phyloP scores from a whole-genome alignment of 1,140 invertebrate genomes.

The Nasonia vitripennis region DNA sequence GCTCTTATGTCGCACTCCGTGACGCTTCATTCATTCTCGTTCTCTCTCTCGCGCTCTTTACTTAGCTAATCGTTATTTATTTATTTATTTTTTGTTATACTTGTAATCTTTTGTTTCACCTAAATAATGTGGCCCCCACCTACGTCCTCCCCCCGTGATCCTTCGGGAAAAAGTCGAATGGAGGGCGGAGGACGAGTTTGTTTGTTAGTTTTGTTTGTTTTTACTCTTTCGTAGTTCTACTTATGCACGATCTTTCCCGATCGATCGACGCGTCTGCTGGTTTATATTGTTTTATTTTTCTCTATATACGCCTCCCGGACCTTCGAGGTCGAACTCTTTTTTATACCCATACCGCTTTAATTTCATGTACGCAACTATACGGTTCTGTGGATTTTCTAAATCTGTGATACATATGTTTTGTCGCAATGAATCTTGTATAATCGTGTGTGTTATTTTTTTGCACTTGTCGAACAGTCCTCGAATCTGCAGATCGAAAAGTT shows the following conservation, averaged over 20 bases:
- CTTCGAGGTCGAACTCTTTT: slow-evolving; percentile 23
- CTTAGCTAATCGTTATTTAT: slow-evolving; percentile 20
- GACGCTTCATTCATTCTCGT: slow-evolving; percentile 27
- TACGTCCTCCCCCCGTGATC: slow-evolving; percentile 36
- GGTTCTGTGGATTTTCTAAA: neutral
- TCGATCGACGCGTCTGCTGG: slow-evolving; percentile 31
- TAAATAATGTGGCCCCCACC: slow-evolving; percentile 50
- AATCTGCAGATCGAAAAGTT: slow-evolving; percentile 43
- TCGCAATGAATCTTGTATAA: slow-evolving; percentile 10
- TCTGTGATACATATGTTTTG: no score
- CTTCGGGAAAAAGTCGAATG: slow-evolving; percentile 35
- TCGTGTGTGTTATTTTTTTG: neutral
- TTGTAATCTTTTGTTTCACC: slow-evolving; percentile 32
- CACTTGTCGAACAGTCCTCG: slow-evolving; percentile 46
- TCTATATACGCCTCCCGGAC: neutral
- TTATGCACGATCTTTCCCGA: slow-evolving; percentile 11
- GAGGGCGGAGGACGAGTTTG: slow-evolving; percentile 48
- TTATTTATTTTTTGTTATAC: neutral
- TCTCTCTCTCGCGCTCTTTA: neutral
- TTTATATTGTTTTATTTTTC: neutral
- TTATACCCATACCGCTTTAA: neutral
- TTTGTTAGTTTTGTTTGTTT: slow-evolving; percentile 25
- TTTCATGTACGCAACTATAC: neutral
- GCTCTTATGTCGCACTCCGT: neutral
- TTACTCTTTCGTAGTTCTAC: neutral